Conservation (phyloP, 2,113 vertebrate species). For the Gavialis gangeticus region DNA sequence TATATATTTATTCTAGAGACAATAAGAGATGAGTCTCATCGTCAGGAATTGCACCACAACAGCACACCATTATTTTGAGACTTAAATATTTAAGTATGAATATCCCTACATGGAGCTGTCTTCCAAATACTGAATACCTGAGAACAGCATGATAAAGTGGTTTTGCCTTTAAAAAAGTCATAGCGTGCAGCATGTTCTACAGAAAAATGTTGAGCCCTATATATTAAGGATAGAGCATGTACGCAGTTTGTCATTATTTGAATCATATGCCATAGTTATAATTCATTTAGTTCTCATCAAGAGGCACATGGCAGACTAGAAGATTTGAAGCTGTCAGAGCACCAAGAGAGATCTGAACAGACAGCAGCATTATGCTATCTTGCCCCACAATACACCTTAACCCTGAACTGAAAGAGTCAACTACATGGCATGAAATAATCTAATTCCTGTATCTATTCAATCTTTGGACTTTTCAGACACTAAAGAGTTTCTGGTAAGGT, state of each 20-base stretch:
- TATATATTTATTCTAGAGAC: background rate
- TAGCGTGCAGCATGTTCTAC: background rate
- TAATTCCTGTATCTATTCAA: background rate
- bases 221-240: background rate
- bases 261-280: background rate
- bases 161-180: background rate
- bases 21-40: background rate
- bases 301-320: background rate
- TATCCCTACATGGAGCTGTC: background rate
- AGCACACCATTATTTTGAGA: background rate
- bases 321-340: background rate
- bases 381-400: background rate
- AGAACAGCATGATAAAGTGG: background rate
- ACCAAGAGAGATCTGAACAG: background rate
- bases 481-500: background rate
- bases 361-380: background rate
- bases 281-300: background rate
- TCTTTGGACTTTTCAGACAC: background rate
- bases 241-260: background rate
- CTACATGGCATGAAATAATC: background rate
- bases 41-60: background rate
- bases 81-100: background rate
- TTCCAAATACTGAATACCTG: conserved; percentile 1
- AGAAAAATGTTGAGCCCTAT: background rate
- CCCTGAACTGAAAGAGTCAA: background rate